A percentile compares a stretch with the other conserved stretches of the same genome.
phyloP scores from a whole-genome alignment of 53 echinoderm and acorn worm species.

The Glandiceps talaboti region DNA sequence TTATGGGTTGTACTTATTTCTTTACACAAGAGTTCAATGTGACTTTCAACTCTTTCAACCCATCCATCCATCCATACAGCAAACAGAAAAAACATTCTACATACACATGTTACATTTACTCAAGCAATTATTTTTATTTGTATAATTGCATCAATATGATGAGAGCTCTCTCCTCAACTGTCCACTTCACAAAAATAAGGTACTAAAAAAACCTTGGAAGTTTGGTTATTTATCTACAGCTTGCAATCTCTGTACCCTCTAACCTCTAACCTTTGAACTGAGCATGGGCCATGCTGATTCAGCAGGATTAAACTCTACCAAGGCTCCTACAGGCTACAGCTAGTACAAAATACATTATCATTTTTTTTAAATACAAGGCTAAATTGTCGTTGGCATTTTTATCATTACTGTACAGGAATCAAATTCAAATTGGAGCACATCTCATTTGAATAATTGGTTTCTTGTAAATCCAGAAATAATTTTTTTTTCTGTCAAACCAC shows the following conservation, averaged over 20 bases:
- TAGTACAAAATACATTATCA: background rate
- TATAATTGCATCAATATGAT: background rate
- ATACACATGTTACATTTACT: too few species aligned
- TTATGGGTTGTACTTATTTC: too few species aligned
- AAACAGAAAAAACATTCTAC: too few species aligned
- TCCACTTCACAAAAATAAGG: background rate
- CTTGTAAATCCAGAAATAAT: background rate
- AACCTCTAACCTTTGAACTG: background rate
- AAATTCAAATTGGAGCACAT: too few species aligned
- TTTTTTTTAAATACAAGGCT: background rate
- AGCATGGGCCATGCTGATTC: background rate
- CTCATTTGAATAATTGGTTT: background rate
- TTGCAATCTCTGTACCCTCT: background rate
- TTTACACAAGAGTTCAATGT: too few species aligned
- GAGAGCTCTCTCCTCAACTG: background rate
- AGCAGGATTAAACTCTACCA: background rate
- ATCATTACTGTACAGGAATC: too few species aligned
- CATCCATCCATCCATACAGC: too few species aligned
- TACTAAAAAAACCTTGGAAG: background rate
- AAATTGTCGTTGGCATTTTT: background rate
- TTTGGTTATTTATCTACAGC: background rate
- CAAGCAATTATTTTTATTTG: background rate
- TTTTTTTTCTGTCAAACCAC: too few species aligned
- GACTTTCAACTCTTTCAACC: too few species aligned
- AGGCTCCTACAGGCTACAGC: background rate